Evolutionary conservation across 2,113 vertebrate genomes (phyloP).

Genomic region (Machaerirhynchus nigripectus): DNA sequence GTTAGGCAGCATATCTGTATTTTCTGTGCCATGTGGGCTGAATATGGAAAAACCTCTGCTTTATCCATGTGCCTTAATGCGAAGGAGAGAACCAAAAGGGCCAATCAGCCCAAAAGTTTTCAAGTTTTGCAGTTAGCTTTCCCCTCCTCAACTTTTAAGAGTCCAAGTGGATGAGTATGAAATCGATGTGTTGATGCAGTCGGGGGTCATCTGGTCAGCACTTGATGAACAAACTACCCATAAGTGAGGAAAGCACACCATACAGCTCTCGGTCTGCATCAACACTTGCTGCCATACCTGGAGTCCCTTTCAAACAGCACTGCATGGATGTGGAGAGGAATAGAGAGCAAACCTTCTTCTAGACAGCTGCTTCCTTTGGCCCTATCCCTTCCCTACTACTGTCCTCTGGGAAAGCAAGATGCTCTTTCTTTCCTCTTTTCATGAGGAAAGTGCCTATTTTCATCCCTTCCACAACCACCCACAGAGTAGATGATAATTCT

Average conservation of each 20-base stretch:
- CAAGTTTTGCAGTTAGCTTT: not conserved
- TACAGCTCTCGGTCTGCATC: not conserved
- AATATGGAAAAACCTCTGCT: not conserved
- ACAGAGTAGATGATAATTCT: not conserved
- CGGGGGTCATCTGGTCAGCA: not conserved
- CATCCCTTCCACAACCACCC: not conserved
- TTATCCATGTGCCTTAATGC: not conserved
- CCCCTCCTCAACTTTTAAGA: not conserved
- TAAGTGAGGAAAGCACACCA: not conserved
- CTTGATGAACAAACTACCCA: not conserved
- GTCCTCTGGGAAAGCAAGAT: not conserved
- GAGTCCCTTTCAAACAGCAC: not conserved
- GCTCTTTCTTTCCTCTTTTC: not conserved
- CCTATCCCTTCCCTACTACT: not conserved
- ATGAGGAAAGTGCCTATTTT: not conserved
- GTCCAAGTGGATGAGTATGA: not conserved
- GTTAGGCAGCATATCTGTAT: not conserved
- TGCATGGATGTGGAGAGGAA: not conserved
- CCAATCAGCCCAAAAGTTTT: not conserved
- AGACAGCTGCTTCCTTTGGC: not conserved
- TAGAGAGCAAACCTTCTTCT: not conserved
- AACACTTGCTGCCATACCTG: rapidly evolving
- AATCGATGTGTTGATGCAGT: rapidly evolving
- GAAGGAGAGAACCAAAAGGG: not conserved
- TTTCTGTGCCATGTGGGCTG: not conserved